Evolutionary conservation across 1,140 invertebrate genomes (phyloP), one percentile per base, ranked within the genome.

Genomic region (Hyphantria cunea): DNA sequence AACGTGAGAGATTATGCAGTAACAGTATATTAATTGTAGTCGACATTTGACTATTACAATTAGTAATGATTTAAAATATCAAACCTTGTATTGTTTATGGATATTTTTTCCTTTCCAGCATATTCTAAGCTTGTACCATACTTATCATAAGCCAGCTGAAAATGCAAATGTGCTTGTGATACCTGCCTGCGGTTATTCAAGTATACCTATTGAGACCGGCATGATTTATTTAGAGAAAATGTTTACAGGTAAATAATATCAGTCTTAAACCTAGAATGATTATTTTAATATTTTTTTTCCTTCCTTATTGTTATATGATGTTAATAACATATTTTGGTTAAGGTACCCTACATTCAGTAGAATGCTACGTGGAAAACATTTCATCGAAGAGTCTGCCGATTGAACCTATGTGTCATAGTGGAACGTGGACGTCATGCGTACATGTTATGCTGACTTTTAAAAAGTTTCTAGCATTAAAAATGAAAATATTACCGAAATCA

Each of bases 151-250:
- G 61, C 86, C 92, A 44, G 98, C 98, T 0, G 88, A 94, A 84
- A 93, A 96, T 64, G 94, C 94, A 37, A 94, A 91, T n/a, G 91
- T 97, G 0, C 96, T 97, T 72, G 92, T 98, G 15, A 87, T 99
- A 9, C 96, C 96, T 62, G 94, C 96, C n/a, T 98, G 97, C 91
- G 98, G 97, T 2, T 97, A 97, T 81, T 97, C 98, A 68, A 93
- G 93, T 62, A 95, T 99, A 77, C 97, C 97, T 1, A 92, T 93
- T 47, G 97, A 98, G 78, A 91, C 97, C 74, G 98, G 97, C 3
- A 76, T 95, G 5, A 82, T 95, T n/a, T 96, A 93, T 77, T 79
- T 96, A 9, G 92, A 95, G 74, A 82, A 96, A 62, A 91, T 96
- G 65, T 97, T 96, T 81, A 86, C 92, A 68, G 96, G 95, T 89